Evolutionary conservation across 35 echinoderm and acorn worm genomes (phyloP), one percentile per base, ranked within the genome.

Genomic region (Ophiothrix spiculata): DNA sequence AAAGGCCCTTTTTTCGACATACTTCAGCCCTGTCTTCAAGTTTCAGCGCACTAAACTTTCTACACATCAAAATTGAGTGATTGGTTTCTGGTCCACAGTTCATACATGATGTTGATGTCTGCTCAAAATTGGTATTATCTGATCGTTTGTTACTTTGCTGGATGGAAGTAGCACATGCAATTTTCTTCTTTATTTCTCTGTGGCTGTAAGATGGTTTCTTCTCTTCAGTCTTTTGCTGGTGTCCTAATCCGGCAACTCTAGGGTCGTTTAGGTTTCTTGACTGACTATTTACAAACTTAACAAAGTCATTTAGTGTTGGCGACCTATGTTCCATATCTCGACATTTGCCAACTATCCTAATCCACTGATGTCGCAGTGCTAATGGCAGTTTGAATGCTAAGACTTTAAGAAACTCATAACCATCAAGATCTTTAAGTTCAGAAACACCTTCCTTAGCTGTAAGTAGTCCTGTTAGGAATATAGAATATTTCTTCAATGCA

Each of bases 81-180:
- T 36, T 36, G 13, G 34, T 78, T 2, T 34, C 76, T n/a, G n/a
- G n/a, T 36, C 76, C 76, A 78, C 76, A 12, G 31, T 78, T 36
- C 25, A 78, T 23, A 78, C 76, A 78, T 37, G 76, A 34, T 78
- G n/a, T n/a, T n/a, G n/a, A n/a, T n/a, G n/a, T n/a, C n/a, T n/a
- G n/a, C n/a, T n/a, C n/a, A n/a, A n/a, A n/a, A n/a, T n/a, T n/a
- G n/a, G n/a, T n/a, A n/a, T n/a, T n/a, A n/a, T n/a, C n/a, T n/a
- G n/a, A n/a, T n/a, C n/a, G n/a, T n/a, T n/a, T n/a, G n/a, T n/a
- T n/a, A n/a, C n/a, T n/a, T n/a, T n/a, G n/a, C n/a, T n/a, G n/a
- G n/a, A n/a, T n/a, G n/a, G n/a, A n/a, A n/a, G n/a, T n/a, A n/a
- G n/a, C n/a, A n/a, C n/a, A n/a, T n/a, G n/a, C n/a, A n/a, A n/a